Base-by-base conservation (phyloP, 2,797 vertebrate species). In the Helostoma temminkii region DNA sequence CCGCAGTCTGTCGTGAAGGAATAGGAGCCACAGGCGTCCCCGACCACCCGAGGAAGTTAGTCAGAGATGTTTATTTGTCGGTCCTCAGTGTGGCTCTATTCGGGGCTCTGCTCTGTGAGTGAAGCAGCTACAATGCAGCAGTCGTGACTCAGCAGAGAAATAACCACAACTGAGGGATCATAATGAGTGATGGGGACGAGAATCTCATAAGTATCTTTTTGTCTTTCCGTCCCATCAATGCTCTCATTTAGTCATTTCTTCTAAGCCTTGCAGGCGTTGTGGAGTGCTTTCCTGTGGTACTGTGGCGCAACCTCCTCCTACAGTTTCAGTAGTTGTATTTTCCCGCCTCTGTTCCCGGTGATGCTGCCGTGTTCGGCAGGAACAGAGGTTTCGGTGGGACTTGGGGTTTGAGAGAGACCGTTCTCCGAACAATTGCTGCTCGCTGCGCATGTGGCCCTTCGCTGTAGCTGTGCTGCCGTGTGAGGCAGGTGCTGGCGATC, bases 381-480 rank as follows among this genome's bases (percentile, higher is more conserved):
- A 94, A 84, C 28, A 92, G 78, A 0, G 93, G 83, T 75, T 94
- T 95, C 0, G 94, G 90, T 0, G 93, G 89, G 18, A 89, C 36
- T 14, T 93, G 91, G 0, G 95, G 93, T 83, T 95, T 96, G 28
- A 95, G 88, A 0, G 94, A 91, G 4, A 88, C 86, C 0, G 94
- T 93, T 19, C 95, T 89, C 42, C 94, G 93, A 22, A 94, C 72
- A 36, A 93, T 34, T 0, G 93, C 89, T 0, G 88, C 84, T 24
- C 93, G 86, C 46, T 90, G 92, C 2, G 26, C 49, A 0, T 76
- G 86, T 0, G 86, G 89, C 9, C 87, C 90, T 9, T 92, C 92
- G 11, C 86, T 93, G 90, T 94, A 95, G n/a, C 95, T 94, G 85
- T 94, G 94, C 74, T 95, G 94, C 2, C 95, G 90, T 0, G 93